Base-by-base conservation (phyloP, 2,113 vertebrate species). In the Acanthisitta chloris region DNA sequence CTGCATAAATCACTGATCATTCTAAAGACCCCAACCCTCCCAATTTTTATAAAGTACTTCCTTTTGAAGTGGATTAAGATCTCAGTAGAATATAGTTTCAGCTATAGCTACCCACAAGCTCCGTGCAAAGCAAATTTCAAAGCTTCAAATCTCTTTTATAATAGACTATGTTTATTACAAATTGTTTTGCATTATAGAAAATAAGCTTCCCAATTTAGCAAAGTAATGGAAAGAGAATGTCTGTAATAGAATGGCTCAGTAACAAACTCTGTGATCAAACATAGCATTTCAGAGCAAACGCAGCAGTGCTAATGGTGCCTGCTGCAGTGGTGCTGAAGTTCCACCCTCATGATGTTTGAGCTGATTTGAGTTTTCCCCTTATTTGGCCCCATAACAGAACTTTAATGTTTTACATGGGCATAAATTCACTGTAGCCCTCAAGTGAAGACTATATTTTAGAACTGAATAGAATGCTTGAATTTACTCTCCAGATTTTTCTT, bases 391-490 rank as follows among this genome's bases (percentile, higher is more conserved):
- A 72, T 59, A 89, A 95, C 65, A 55, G 90, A 90, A 66, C 93
- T 97, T 96, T 98, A 96, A 96, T 92, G 87, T 97, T 95, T 90
- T 90, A 94, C 81, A 29, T 33, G 81, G 81, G 73, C 94, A 97
- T 97, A 97, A 97, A 97, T 98, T 97, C 86, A 94, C 88, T 51
- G 43, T 74, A 90, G 76, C 89, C 86, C 93, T 97, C 74, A 94
- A 96, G 92, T 92, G 91, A 96, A 97, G 87, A 93, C 96, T 96
- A 76, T 88, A 73, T 98, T 95, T 97, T 96, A 96, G 94, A 95
- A 91, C 94, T 96, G 93, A 98, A 96, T 88, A 97, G 96, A 98
- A 97, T 55, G 86, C 87, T 91, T 95, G 94, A 96, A 96, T 97
- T 97, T 97, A 97, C 73, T 95, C 94, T 96, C 93, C 96, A 91